Conservation (phyloP, 1,140 invertebrate genomes). For the Phthorimaea operculella region DNA sequence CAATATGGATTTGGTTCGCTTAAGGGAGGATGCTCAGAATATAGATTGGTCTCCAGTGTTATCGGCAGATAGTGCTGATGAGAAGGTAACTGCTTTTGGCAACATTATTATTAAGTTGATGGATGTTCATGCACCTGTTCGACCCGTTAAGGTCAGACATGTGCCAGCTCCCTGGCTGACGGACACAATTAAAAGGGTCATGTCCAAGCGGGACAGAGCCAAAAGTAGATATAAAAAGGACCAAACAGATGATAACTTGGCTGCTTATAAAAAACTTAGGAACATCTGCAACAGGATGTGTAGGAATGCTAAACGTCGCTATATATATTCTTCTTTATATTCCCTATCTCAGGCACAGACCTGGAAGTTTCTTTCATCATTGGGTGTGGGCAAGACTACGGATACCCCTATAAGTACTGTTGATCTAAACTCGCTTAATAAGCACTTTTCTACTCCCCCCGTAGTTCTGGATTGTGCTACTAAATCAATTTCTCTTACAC, state of each 20-base stretch:
- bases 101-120: not conserved
- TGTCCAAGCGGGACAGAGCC: not conserved
- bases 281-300: constrained; percentile 3
- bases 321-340: not conserved
- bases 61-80: not conserved
- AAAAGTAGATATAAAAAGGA: not conserved
- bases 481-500: not conserved
- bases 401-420: not conserved
- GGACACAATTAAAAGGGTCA: not conserved
- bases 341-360: not conserved
- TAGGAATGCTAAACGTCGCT: not conserved
- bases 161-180: not conserved
- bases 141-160: not conserved
- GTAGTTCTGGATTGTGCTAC: not conserved
- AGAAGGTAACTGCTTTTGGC: not conserved
- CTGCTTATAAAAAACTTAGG: not conserved
- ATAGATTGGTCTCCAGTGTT: constrained; percentile 1
- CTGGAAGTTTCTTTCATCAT: not conserved
- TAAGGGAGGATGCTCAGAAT: not conserved
- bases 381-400: constrained; percentile 1
- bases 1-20: constrained; percentile 1
- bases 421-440: not conserved
- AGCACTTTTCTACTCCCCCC: not conserved
- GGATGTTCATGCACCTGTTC: not conserved
- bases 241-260: not conserved